These are phyloP conservation scores for Linyphia triangularis DNA, from an alignment of 2,888 invertebrate genomes.

Conservation along the genomic window DNA sequence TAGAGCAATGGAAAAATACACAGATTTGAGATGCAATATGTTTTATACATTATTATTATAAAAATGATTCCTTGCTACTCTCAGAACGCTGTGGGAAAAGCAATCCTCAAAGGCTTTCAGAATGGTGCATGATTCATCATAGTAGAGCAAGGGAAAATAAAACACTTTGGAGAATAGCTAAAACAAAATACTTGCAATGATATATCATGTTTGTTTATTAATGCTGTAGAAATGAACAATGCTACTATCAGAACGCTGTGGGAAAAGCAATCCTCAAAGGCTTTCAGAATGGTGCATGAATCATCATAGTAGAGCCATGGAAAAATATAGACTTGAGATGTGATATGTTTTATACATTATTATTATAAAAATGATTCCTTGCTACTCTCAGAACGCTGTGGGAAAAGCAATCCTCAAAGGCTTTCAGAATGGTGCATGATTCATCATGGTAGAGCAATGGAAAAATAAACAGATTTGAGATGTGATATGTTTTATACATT, in stretches of 20 bases:
- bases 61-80: no score
- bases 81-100: no score
- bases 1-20: not conserved
- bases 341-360: not conserved
- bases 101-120: no score
- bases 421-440: not conserved
- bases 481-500: no score
- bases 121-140: no score
- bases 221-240: no score
- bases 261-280: not conserved
- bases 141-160: no score
- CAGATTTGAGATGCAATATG: no score
- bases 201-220: no score
- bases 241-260: not conserved
- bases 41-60: no score
- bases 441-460: not conserved
- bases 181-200: no score
- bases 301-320: not conserved
- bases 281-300: slow-evolving; percentile 24
- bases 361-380: not conserved
- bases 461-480: not conserved
- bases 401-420: not conserved
- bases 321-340: not conserved
- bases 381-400: not conserved
- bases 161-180: no score